phyloP scores from a whole-genome alignment of 2,797 vertebrate genomes.

The Rhyacichthys aspro region DNA sequence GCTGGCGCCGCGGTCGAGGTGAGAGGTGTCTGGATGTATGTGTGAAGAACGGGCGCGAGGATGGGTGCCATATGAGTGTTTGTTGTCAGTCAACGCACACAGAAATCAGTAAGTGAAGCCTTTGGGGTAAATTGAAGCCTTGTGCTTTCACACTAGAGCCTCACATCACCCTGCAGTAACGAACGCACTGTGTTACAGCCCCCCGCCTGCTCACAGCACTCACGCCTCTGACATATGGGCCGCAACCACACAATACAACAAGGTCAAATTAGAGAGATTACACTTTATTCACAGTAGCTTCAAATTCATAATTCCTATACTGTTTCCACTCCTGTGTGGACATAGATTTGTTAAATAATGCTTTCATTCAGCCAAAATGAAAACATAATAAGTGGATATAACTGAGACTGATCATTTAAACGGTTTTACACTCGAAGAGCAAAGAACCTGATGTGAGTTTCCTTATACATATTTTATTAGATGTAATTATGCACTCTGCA shows the following conservation, averaged over 20 bases:
- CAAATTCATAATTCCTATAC: no score
- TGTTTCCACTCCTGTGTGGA: no score
- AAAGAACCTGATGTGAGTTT: no score
- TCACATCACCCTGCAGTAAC: constrained; percentile 32
- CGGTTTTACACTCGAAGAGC: no score
- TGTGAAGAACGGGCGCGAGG: constrained; percentile 36
- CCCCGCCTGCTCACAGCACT: constrained; percentile 5
- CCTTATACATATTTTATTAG: no score
- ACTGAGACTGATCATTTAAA: no score
- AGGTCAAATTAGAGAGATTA: background rate
- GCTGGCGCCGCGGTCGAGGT: constrained; percentile 18
- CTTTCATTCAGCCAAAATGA: no score
- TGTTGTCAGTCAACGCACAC: constrained; percentile 66
- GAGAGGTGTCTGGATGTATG: constrained; percentile 24
- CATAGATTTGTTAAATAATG: no score
- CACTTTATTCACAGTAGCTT: no score
- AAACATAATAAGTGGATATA: no score
- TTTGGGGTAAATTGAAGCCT: constrained; percentile 64
- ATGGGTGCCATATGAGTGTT: constrained; percentile 50
- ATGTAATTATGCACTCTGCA: no score
- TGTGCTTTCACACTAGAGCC: constrained; percentile 55
- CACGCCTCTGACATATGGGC: constrained; percentile 1
- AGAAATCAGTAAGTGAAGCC: constrained; percentile 62
- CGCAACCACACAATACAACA: background rate
- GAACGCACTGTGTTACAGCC: constrained; percentile 35